A percentile compares a stretch with the other conserved stretches of the same genome.
Conservation (phyloP, 2,797 vertebrate genomes). For the Centroberyx gerrardi region DNA sequence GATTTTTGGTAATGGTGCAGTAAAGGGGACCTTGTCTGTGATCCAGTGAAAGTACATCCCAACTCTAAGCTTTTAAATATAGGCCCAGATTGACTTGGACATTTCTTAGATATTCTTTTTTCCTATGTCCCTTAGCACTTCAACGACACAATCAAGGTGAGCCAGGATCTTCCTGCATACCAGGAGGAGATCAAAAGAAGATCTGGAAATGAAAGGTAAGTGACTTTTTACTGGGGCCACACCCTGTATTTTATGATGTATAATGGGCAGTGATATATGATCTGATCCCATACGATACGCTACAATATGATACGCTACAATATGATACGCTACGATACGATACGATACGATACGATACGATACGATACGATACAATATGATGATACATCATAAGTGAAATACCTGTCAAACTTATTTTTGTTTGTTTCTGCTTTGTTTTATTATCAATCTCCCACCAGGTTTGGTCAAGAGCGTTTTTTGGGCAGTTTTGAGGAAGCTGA, state of each 20-base stretch:
- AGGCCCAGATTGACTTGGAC: background rate
- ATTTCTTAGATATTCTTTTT: slow-evolving; percentile 11
- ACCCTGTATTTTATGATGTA: background rate
- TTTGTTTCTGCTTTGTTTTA: slow-evolving; percentile 18
- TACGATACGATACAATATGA: background rate
- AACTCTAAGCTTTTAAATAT: slow-evolving; percentile 36
- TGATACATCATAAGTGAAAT: background rate
- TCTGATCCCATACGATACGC: background rate
- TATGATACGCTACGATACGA: background rate
- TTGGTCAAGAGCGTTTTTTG: slow-evolving; percentile 71
- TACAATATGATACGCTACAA: background rate
- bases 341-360: background rate
- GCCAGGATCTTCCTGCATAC: slow-evolving; percentile 87
- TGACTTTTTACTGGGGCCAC: background rate
- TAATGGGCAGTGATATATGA: background rate
- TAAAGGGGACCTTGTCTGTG: slow-evolving; percentile 3
- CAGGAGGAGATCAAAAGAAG: slow-evolving; percentile 87
- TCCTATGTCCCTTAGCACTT: slow-evolving; percentile 76
- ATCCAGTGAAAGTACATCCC: slow-evolving; percentile 25
- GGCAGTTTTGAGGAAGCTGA: slow-evolving; percentile 85
- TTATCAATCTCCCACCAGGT: slow-evolving; percentile 57
- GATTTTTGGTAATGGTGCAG: slow-evolving; percentile 32
- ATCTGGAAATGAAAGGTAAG: slow-evolving; percentile 88
- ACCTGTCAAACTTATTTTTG: background rate
- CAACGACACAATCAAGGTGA: slow-evolving; percentile 92